Percentiles rank a stretch among this genome's conserved stretches.
These are phyloP conservation scores for Euwallacea fornicatus DNA, from an alignment of 1,140 invertebrate genomes.

Conservation along the genomic window DNA sequence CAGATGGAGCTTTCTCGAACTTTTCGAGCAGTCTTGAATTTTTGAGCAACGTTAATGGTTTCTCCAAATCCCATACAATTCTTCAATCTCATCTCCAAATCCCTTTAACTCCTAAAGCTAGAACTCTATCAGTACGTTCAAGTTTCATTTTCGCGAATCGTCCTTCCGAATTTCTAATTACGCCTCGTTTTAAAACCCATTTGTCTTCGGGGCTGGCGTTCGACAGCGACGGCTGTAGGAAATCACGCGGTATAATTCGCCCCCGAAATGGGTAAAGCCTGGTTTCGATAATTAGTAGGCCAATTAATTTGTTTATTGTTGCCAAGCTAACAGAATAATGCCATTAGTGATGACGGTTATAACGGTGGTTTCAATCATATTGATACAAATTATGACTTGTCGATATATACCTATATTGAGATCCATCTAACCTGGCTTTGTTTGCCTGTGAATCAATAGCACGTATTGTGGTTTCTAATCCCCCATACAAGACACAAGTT, in stretches of 20 bases:
- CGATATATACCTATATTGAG: no score
- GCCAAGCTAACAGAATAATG: slow-evolving; percentile 17
- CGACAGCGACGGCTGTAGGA: slow-evolving; percentile 3
- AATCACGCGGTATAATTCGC: slow-evolving; percentile 13
- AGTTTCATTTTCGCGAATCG: not conserved
- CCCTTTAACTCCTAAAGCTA: no score
- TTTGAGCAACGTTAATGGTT: no score
- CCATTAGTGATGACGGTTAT: slow-evolving; percentile 9
- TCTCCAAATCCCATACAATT: no score
- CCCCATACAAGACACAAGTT: no score
- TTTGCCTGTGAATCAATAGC: no score
- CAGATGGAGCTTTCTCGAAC: no score
- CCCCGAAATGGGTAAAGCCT: not conserved
- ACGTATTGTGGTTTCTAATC: no score
- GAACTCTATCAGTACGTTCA: no score
- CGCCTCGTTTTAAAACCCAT: slow-evolving; percentile 12
- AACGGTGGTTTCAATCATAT: slow-evolving; percentile 10
- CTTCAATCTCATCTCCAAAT: no score
- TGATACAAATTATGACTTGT: not conserved
- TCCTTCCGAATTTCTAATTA: slow-evolving; percentile 3
- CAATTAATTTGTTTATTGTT: slow-evolving; percentile 18
- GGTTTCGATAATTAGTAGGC: slow-evolving; percentile 5
- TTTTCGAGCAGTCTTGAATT: no score
- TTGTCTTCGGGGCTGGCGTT: slow-evolving; percentile 3
- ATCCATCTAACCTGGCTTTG: no score